Evolutionary conservation across 2,888 invertebrate genomes (phyloP).

Genomic region (Drosophila algonquin): DNA sequence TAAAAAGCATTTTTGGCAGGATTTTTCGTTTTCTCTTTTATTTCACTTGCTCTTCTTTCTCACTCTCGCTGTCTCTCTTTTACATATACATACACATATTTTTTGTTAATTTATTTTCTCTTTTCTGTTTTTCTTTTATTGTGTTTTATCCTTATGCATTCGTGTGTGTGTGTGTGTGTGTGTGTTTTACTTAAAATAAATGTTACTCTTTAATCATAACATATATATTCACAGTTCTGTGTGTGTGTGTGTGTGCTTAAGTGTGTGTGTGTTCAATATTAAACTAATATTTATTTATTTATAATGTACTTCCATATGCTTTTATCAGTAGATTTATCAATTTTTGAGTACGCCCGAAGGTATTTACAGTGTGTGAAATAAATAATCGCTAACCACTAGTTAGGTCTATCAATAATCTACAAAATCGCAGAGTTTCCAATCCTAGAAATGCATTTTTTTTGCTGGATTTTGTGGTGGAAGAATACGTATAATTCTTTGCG

Average conservation of each 20-base stretch:
- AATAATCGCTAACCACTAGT: conserved; percentile 45
- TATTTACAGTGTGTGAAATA: conserved; percentile 60
- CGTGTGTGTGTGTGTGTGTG: background rate
- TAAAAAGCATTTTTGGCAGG: conserved; percentile 73
- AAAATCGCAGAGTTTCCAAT: conserved; percentile 49
- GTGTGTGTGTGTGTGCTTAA: conserved; percentile 27
- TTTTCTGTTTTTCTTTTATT: conserved; percentile 59
- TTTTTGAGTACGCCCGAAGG: conserved; percentile 44
- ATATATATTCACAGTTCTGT: conserved; percentile 70
- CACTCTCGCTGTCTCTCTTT: conserved; percentile 1
- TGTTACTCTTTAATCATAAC: conserved; percentile 70
- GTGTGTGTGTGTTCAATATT: conserved; percentile 49
- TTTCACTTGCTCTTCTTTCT: conserved; percentile 2
- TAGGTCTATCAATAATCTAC: conserved; percentile 23
- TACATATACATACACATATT: conserved; percentile 14
- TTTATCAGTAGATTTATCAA: conserved; percentile 24
- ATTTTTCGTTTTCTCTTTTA: conserved; percentile 48
- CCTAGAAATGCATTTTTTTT: conserved; percentile 65
- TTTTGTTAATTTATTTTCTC: conserved; percentile 69
- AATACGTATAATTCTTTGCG: too few species aligned
- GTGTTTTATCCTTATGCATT: conserved; percentile 50
- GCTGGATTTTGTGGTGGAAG: background rate
- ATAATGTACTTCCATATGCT: conserved; percentile 24
- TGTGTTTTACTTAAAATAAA: conserved; percentile 71
- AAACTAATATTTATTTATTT: conserved; percentile 62